Evolutionary conservation across 2,888 invertebrate species (phyloP).

Genomic region (Amphiduros pacificus): DNA sequence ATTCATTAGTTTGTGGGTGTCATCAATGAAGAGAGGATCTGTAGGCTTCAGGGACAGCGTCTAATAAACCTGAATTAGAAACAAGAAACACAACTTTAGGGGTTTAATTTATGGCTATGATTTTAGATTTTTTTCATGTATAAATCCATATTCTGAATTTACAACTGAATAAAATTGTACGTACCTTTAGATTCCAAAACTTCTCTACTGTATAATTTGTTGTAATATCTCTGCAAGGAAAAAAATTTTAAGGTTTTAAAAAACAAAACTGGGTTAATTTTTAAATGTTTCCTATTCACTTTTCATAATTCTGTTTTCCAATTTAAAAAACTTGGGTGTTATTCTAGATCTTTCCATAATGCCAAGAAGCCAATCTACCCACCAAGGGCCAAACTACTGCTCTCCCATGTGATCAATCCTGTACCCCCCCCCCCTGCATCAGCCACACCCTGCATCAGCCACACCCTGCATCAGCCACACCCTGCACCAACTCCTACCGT

Average conservation of each 20-base stretch:
- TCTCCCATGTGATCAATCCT: too few relatives aligned
- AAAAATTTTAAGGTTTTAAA: constrained; percentile 1
- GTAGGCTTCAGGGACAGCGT: constrained; percentile 35
- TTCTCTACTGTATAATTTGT: constrained; percentile 47
- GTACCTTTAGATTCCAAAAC: constrained; percentile 46
- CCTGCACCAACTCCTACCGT: too few relatives aligned
- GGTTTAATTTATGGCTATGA: neutral
- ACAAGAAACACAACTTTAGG: constrained; percentile 3
- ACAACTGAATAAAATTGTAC: neutral
- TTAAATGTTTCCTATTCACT: too few relatives aligned
- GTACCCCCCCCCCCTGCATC: too few relatives aligned
- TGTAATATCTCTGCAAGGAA: constrained; percentile 49
- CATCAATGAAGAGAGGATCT: constrained; percentile 34
- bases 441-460: too few relatives aligned
- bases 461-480: too few relatives aligned
- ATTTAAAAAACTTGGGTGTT: too few relatives aligned
- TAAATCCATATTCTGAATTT: neutral
- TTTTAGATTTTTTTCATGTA: neutral
- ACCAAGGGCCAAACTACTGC: too few relatives aligned
- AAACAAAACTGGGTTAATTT: neutral
- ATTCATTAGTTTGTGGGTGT: too few relatives aligned
- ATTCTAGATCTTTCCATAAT: neutral
- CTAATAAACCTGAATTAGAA: constrained; percentile 27
- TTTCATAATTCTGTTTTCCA: too few relatives aligned
- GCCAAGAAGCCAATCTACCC: too few relatives aligned